These are phyloP conservation scores for Poeciliopsis occidentalis DNA, from an alignment of 2,113 vertebrate genomes.

Conservation along the genomic window DNA sequence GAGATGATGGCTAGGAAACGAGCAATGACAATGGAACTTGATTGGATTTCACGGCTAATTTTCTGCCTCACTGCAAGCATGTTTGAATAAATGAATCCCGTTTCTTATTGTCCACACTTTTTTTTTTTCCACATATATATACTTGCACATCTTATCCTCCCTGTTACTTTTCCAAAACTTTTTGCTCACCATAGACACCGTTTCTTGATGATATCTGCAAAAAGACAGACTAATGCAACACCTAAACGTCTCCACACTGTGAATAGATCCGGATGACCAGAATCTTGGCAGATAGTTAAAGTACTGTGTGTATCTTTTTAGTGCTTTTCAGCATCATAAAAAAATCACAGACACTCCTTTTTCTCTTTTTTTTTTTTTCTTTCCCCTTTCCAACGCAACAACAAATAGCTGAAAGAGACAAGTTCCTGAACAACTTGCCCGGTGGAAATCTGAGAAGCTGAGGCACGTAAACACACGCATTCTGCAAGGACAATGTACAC, in stretches of 20 bases:
- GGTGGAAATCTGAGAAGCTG: conserved; percentile 57
- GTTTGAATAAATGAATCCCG: conserved; percentile 28
- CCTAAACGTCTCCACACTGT: conserved; percentile 15
- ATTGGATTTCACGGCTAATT: conserved; percentile 66
- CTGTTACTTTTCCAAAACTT: conserved; percentile 17
- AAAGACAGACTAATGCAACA: not conserved
- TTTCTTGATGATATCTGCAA: not conserved
- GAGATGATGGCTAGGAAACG: conserved; percentile 37
- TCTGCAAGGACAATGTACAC: conserved; percentile 58
- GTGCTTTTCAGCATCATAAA: conserved; percentile 14
- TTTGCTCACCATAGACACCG: not conserved
- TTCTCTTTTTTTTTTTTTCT: no score
- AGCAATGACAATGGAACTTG: conserved; percentile 46
- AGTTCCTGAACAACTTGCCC: conserved; percentile 21
- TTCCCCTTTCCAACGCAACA: conserved; percentile 5
- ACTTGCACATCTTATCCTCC: not conserved
- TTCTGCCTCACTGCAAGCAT: conserved; percentile 39
- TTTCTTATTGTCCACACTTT: conserved; percentile 11
- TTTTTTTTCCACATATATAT: not conserved
- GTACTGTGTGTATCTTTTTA: conserved; percentile 31
- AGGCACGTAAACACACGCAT: conserved; percentile 24
- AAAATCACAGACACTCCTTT: conserved; percentile 11
- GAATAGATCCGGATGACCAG: conserved; percentile 18
- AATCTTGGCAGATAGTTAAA: conserved; percentile 40
- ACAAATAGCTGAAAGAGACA: conserved; percentile 52